Conservation (phyloP, 2,888 invertebrate genomes). For the Maniola hyperantus region DNA sequence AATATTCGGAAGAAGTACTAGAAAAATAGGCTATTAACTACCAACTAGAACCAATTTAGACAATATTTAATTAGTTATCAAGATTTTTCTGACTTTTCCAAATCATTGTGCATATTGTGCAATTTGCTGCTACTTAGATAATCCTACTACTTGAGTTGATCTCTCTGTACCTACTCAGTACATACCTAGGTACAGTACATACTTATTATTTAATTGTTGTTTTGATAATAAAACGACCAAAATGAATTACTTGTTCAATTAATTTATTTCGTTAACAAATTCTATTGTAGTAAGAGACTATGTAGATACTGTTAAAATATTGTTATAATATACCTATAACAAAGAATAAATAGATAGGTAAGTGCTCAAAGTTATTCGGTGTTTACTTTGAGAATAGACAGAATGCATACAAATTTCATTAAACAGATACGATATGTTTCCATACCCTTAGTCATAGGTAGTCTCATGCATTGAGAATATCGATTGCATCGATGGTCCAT, state of each 20-base stretch:
- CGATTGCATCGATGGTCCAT: not conserved
- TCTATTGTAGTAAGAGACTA: slow-evolving; percentile 17
- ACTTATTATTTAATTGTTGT: too few relatives aligned
- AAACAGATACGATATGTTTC: slow-evolving; percentile 22
- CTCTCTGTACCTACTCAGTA: not conserved
- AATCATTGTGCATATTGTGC: not conserved
- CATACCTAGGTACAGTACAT: too few relatives aligned
- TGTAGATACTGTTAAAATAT: not conserved
- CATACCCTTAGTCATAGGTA: slow-evolving; percentile 8
- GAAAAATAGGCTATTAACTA: too few relatives aligned
- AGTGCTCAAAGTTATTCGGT: not conserved
- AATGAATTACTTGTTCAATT: slow-evolving; percentile 7
- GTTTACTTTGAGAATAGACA: slow-evolving; percentile 1
- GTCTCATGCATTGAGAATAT: not conserved
- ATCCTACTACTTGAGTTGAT: not conserved
- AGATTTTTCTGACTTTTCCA: not conserved
- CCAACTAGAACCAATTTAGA: too few relatives aligned
- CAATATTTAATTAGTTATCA: not conserved
- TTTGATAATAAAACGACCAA: slow-evolving; percentile 4
- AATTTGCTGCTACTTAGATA: not conserved
- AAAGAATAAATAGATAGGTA: not conserved
- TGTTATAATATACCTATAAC: not conserved
- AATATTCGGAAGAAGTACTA: too few relatives aligned
- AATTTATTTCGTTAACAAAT: slow-evolving; percentile 24
- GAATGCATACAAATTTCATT: slow-evolving; percentile 5